Percentiles rank a stretch among this genome's conserved stretches.
Evolutionary conservation across 2,888 invertebrate species (phyloP).

Genomic region (Megalurothrips usitatus): DNA sequence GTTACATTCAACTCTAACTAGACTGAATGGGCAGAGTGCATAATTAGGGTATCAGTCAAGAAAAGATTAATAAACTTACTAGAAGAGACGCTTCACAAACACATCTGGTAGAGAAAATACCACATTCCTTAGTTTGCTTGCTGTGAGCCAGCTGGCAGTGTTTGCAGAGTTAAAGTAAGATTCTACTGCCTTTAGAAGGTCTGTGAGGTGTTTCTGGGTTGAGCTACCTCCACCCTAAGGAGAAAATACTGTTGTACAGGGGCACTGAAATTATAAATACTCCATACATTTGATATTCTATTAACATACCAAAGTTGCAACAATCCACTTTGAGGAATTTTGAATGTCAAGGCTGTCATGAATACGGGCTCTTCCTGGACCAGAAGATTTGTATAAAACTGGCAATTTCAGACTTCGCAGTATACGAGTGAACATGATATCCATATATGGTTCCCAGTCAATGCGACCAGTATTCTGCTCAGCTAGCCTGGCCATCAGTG

Average conservation of each 20-base stretch:
- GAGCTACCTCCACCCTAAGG: constrained; percentile 63
- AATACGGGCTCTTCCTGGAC: not conserved
- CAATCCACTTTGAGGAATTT: constrained; percentile 49
- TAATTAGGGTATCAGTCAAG: not conserved
- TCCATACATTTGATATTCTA: constrained; percentile 13
- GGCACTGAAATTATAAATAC: not conserved
- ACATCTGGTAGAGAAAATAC: constrained; percentile 62
- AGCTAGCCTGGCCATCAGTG: constrained; percentile 68
- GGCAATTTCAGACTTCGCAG: constrained; percentile 72
- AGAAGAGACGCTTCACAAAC: constrained; percentile 57
- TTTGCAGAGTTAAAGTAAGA: constrained; percentile 90
- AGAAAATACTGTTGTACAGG: constrained; percentile 44
- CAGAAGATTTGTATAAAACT: constrained; percentile 60
- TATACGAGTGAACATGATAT: constrained; percentile 68
- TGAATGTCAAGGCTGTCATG: constrained; percentile 11
- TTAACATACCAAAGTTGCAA: constrained; percentile 51
- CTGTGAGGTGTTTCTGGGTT: constrained; percentile 67
- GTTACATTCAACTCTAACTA: not conserved
- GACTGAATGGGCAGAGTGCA: not conserved
- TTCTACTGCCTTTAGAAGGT: constrained; percentile 76
- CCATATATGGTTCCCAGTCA: constrained; percentile 81
- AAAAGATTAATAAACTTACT: constrained; percentile 41
- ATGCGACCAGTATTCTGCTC: constrained; percentile 73
- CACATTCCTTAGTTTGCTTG: constrained; percentile 57
- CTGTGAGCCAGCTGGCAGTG: constrained; percentile 68